Conservation (phyloP, 2,797 vertebrate species). For the Loriculus beryllinus region DNA sequence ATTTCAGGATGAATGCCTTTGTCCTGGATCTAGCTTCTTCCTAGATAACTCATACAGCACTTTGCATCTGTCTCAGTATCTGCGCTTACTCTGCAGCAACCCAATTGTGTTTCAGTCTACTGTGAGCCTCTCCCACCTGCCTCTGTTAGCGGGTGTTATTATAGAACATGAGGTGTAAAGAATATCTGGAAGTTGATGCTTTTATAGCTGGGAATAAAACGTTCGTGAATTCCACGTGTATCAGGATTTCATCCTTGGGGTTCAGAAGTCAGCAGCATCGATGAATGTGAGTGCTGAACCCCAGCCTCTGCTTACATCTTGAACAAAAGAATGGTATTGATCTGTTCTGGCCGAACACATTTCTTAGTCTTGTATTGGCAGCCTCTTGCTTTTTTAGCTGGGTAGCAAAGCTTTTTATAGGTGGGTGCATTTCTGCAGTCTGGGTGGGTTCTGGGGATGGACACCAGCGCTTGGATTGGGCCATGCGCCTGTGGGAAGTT, state of each 20-base stretch:
- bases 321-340: background rate
- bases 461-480: background rate
- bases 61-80: background rate
- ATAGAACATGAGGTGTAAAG: background rate
- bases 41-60: background rate
- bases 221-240: rapidly evolving
- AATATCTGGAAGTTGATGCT: background rate
- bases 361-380: background rate
- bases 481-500: background rate
- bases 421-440: background rate
- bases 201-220: background rate
- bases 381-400: background rate
- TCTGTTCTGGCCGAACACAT: background rate
- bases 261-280: background rate
- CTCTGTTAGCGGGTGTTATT: background rate
- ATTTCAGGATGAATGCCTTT: background rate
- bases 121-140: background rate
- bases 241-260: background rate
- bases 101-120: background rate
- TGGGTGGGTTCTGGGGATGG: background rate
- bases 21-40: background rate
- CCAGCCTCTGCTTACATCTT: background rate
- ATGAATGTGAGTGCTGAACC: background rate
- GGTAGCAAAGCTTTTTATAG: background rate
- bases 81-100: background rate